Evolutionary conservation across 2,888 invertebrate species (phyloP).

Genomic region (Tinea pellionella): DNA sequence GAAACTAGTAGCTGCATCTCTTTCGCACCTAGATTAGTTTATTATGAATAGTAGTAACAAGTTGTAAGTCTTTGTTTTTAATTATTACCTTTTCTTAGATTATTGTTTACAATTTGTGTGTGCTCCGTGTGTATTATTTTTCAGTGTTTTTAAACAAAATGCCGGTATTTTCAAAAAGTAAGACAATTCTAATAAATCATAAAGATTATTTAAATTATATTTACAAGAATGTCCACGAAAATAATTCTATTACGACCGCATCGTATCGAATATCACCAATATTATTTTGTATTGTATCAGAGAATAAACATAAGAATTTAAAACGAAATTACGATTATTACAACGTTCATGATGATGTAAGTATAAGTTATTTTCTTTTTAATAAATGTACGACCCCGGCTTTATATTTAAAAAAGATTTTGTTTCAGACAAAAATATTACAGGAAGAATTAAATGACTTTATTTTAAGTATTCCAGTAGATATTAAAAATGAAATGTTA

Average conservation of each 20-base stretch:
- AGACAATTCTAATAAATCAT: constrained; percentile 33
- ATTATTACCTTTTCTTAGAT: no score
- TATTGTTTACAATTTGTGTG: no score
- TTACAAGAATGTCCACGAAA: constrained; percentile 31
- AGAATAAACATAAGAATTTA: constrained; percentile 22
- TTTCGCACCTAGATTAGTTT: no score
- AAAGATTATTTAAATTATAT: constrained; percentile 29
- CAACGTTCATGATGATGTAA: constrained; percentile 34
- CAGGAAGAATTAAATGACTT: constrained; percentile 31
- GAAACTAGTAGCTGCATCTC: no score
- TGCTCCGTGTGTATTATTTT: no score
- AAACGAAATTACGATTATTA: constrained; percentile 30
- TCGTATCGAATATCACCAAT: constrained; percentile 28
- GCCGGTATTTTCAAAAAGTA: neutral
- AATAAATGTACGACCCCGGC: no score
- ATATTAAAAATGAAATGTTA: constrained; percentile 22
- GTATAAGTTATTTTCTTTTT: no score
- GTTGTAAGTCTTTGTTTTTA: no score
- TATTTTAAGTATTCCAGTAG: constrained; percentile 24
- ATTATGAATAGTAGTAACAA: no score
- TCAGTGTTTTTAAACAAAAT: neutral
- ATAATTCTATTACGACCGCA: constrained; percentile 20
- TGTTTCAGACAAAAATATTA: constrained; percentile 32
- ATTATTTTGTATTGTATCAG: constrained; percentile 37
- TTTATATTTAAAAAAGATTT: neutral